Base-by-base conservation (phyloP, 2,113 vertebrate species). In the Corythornis cristatus region DNA sequence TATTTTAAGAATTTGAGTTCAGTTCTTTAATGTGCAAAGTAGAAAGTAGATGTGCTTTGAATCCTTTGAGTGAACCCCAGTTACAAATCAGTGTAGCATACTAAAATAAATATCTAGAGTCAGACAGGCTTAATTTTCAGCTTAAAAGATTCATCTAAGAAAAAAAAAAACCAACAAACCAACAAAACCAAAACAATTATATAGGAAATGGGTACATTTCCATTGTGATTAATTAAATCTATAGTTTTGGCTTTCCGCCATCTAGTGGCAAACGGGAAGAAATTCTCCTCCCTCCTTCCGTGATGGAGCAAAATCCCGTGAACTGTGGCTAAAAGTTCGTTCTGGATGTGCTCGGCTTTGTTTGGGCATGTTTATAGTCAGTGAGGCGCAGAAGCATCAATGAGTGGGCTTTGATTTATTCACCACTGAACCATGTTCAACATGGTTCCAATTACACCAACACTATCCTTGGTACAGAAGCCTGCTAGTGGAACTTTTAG, bases 241-340 rank as follows among this genome's bases (percentile, higher is more conserved):
- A 33, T 53, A 68, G 48, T 84, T 97, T 97, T 96, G 94, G 86
- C 92, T 91, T 91, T 93, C 62, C 95, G 94, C 96, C 97, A 97
- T 97, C 97, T 97, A 95, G 95, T 84, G 96, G 95, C 93, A 86
- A 88, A 33, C 3, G 70, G 45, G 58, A 48, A 93, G 83, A 93
- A 96, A 86, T 78, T 57, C 71, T 89, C 45, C 33, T 50, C 35
- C 26, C 5, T 85, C 14, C 23, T 67, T 77, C 48, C 12, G 35
- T 1, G 1, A 23, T 65, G 37, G 54, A 66, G 50, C 7, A 37
- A 2, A 23, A 21, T 9, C 0, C 3, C 0, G 0, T 22, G 23
- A 60, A 23, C 28, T 65, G 11, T 8, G 31, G 48, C n/a, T 72
- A 35, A n/a, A 79, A 78, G 67, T 43, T 64, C 3, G 2, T 35